phyloP scores from a whole-genome alignment of 2,797 vertebrate genomes.

The Leuciscus waleckii region DNA sequence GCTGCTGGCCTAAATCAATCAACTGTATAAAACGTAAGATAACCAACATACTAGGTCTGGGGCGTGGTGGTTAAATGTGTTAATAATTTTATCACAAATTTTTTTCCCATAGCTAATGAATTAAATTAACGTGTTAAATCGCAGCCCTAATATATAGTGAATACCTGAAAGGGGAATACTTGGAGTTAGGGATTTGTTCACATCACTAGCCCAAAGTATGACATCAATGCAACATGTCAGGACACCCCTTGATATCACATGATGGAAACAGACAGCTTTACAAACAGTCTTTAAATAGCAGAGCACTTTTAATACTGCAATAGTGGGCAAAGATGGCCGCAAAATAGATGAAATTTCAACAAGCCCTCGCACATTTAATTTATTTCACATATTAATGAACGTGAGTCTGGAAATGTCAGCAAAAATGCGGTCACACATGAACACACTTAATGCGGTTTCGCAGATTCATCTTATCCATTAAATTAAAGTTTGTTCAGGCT shows the following conservation, averaged over 20 bases:
- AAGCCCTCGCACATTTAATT: constrained; percentile 83
- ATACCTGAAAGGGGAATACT: neutral
- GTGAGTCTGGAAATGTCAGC: constrained; percentile 82
- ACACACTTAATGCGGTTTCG: constrained; percentile 80
- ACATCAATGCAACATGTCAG: neutral
- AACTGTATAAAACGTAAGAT: too few relatives aligned
- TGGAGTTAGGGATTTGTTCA: neutral
- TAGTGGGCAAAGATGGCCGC: constrained; percentile 45
- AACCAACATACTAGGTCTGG: too few relatives aligned
- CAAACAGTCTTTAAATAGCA: constrained; percentile 24
- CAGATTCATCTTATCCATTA: constrained; percentile 77
- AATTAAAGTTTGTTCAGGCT: constrained; percentile 73
- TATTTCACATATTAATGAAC: constrained; percentile 82
- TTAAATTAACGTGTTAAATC: too few relatives aligned
- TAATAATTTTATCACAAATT: too few relatives aligned
- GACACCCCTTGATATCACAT: neutral
- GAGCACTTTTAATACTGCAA: constrained; percentile 47
- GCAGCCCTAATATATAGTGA: too few relatives aligned
- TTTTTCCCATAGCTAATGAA: too few relatives aligned
- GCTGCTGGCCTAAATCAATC: too few relatives aligned
- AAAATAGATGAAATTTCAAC: constrained; percentile 74
- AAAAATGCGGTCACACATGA: constrained; percentile 83
- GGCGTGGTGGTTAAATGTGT: too few relatives aligned
- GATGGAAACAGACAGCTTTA: constrained; percentile 10
- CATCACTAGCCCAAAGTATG: neutral